Evolutionary conservation across 2,113 vertebrate genomes (phyloP), one percentile per base, ranked within the genome.

Genomic region (Eretmochelys imbricata): DNA sequence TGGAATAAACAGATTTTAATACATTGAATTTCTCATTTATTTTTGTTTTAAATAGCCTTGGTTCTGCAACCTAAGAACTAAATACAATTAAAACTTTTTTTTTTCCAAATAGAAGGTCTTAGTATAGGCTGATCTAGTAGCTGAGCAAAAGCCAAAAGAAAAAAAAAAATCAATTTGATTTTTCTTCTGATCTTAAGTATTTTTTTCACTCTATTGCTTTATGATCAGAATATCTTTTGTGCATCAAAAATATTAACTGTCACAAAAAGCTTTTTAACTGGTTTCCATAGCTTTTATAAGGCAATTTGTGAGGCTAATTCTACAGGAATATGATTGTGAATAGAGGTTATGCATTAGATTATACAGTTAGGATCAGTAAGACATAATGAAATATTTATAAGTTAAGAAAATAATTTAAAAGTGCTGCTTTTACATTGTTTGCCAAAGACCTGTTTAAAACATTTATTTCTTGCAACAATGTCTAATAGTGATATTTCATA

Each of bases 301-400:
- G 14, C 82, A 94, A 79, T 90, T 22, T 84, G 5, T 85, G 12
- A 94, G 91, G 50, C 86, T 59, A 93, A 80, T 94, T 96, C 80
- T 95, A 65, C 0, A 22, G 87, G 46, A 95, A 86, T 89, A 84
- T 94, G 35, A 2, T 38, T 55, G 2, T 80, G 53, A 48, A 19
- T 69, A 42, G 46, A 42, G 46, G 6, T 2, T 11, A 5, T 46
- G 55, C 57, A 3, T 11, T 69, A 31, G 25, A 38, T 82, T 82
- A 17, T 35, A 42, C 4, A 57, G 24, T 87, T 86, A 55, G 49
- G 1, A 10, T 87, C 53, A 42, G 51, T 57, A 48, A 5, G 65
- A 3, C 82, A 24, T 48, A 8, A 6, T 51, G 46, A 92, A 78
- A 89, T 7, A 42, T 65, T 35, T 65, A 35, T 1, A 46, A 48